phyloP scores from a whole-genome alignment of 2,888 invertebrate genomes.

The Byasa hedistus region DNA sequence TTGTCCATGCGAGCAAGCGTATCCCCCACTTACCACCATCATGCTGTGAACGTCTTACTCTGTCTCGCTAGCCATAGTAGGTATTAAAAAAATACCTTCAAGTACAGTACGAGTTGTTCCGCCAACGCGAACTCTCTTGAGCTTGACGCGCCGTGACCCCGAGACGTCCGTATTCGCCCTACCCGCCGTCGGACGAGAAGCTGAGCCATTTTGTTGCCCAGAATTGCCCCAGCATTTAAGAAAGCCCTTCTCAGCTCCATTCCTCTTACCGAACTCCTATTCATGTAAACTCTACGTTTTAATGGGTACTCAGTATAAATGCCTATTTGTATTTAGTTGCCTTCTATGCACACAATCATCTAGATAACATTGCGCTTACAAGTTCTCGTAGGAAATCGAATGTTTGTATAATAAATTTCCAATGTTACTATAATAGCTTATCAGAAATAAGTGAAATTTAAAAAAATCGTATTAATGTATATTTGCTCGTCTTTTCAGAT shows the following conservation, averaged over 20 bases:
- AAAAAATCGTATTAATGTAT: too few relatives aligned
- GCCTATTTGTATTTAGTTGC: constrained; percentile 4
- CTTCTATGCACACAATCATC: neutral
- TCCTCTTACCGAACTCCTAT: constrained; percentile 15
- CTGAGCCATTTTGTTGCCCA: constrained; percentile 26
- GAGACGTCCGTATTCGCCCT: constrained; percentile 22
- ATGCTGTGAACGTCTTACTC: too few relatives aligned
- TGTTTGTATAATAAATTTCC: too few relatives aligned
- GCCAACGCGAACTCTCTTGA: constrained; percentile 11
- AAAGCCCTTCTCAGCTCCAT: constrained; percentile 22
- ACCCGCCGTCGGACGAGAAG: constrained; percentile 26
- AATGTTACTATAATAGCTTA: too few relatives aligned
- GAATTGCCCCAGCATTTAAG: constrained; percentile 27
- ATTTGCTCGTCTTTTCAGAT: constrained; percentile 49
- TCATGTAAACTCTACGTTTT: neutral
- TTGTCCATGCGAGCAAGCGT: too few relatives aligned
- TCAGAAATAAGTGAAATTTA: too few relatives aligned
- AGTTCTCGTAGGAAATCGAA: too few relatives aligned
- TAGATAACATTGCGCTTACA: too few relatives aligned
- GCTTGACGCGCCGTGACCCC: constrained; percentile 20
- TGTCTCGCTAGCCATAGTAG: too few relatives aligned
- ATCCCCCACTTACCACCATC: too few relatives aligned
- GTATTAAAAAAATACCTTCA: neutral
- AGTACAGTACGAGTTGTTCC: constrained; percentile 1
- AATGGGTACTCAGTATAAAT: constrained; percentile 18